Percentiles rank a stretch among this genome's conserved stretches.
Evolutionary conservation across 2,113 vertebrate species (phyloP).

Genomic region (Leucoraja erinaceus): DNA sequence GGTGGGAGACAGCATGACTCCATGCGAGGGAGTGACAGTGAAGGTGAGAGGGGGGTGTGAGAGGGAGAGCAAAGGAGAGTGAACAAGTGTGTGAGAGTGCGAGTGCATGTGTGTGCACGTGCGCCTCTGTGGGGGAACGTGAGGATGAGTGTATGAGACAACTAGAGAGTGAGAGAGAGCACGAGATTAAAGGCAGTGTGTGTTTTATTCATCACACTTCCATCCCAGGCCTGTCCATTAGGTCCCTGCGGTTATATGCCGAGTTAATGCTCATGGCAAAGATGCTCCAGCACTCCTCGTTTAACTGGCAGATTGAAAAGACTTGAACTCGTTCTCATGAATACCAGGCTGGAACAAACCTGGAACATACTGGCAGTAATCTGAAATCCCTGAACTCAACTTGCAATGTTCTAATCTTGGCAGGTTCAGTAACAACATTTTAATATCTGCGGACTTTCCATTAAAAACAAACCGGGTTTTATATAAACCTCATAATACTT

Average conservation of each 20-base stretch:
- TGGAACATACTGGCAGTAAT: not conserved
- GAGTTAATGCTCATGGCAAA: not conserved
- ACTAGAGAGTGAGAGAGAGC: not conserved
- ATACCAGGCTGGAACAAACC: not conserved
- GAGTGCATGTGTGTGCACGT: no score
- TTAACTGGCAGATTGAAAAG: not conserved
- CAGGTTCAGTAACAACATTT: not conserved
- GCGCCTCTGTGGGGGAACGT: not conserved
- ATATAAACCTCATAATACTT: slow-evolving; percentile 32
- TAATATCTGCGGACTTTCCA: slow-evolving; percentile 22
- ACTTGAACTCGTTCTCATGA: not conserved
- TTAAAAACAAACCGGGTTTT: slow-evolving; percentile 20
- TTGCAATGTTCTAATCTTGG: slow-evolving; percentile 24
- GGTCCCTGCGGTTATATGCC: not conserved
- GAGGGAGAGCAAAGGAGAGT: not conserved
- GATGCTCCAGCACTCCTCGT: no score
- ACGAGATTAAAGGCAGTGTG: not conserved
- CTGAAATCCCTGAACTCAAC: slow-evolving; percentile 31
- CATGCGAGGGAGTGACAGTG: not conserved
- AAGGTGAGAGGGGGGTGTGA: not conserved
- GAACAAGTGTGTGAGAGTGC: not conserved
- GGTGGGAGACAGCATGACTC: no score
- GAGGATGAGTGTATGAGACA: not conserved
- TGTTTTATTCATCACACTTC: not conserved
- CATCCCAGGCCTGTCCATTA: not conserved